A percentile compares a stretch with the other conserved stretches of the same genome.
phyloP scores from a whole-genome alignment of 2,113 vertebrate genomes.

The Chitala chitala region DNA sequence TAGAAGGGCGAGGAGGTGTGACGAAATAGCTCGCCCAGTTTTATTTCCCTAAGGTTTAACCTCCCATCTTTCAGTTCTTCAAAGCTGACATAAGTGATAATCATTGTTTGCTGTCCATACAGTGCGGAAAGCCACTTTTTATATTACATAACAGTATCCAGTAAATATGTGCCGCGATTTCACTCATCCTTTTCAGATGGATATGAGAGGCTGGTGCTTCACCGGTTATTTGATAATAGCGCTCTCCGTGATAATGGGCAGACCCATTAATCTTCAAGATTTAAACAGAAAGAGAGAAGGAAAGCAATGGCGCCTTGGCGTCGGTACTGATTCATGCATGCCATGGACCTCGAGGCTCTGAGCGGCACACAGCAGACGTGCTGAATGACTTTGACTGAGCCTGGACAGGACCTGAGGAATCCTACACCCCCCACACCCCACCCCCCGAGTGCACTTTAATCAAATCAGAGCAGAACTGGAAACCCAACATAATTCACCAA shows the following conservation, averaged over 20 bases:
- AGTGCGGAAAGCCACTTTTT: neutral
- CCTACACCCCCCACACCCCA: neutral
- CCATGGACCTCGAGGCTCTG: neutral
- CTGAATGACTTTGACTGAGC: neutral
- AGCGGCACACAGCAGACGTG: neutral
- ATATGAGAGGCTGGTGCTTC: neutral
- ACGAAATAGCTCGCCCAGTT: too few species aligned
- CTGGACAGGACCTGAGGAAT: neutral
- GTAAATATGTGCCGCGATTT: neutral
- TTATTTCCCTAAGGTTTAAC: too few species aligned
- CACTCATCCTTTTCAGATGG: neutral
- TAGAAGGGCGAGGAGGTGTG: too few species aligned
- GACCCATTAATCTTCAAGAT: conserved; percentile 17
- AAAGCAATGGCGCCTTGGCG: neutral
- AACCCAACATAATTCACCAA: neutral
- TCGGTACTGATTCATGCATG: neutral
- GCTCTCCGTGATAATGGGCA: neutral
- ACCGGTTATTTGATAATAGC: conserved; percentile 18
- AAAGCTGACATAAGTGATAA: neutral
- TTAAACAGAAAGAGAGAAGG: conserved; percentile 3
- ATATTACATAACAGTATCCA: neutral
- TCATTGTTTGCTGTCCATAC: neutral
- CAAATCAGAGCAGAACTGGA: neutral
- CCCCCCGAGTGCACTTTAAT: neutral
- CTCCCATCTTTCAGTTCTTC: too few species aligned